phyloP scores from a whole-genome alignment of 2,888 invertebrate species.

The Amblyteles armatorius region DNA sequence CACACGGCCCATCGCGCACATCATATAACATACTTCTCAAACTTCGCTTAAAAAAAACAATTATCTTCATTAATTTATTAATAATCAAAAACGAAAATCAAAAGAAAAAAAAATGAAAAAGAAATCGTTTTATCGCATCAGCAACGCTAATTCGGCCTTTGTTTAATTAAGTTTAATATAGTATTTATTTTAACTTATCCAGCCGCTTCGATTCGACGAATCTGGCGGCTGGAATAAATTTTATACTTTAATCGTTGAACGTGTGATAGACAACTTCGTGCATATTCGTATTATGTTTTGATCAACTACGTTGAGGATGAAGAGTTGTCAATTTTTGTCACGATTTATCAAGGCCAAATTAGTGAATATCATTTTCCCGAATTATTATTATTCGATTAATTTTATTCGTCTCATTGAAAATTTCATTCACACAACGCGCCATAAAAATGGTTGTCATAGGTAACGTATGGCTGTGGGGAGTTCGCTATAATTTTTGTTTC shows the following conservation, averaged over 20 bases:
- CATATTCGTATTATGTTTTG: slow-evolving; percentile 71
- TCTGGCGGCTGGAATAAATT: slow-evolving; percentile 35
- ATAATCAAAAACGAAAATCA: slow-evolving; percentile 17
- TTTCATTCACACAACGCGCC: slow-evolving; percentile 43
- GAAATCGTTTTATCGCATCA: slow-evolving; percentile 81
- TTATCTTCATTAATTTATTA: slow-evolving; percentile 73
- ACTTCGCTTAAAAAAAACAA: slow-evolving; percentile 74
- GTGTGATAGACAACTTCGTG: slow-evolving; percentile 33
- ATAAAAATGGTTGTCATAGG: slow-evolving; percentile 45
- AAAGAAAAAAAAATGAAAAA: slow-evolving; percentile 41
- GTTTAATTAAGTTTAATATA: slow-evolving; percentile 65
- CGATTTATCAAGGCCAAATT: slow-evolving; percentile 71
- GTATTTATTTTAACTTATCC: slow-evolving; percentile 52
- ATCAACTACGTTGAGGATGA: slow-evolving; percentile 63
- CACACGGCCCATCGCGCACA: slow-evolving; percentile 58
- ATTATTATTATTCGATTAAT: slow-evolving; percentile 19
- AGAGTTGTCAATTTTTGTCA: slow-evolving; percentile 18
- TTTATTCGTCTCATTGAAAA: slow-evolving; percentile 30
- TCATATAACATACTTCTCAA: slow-evolving; percentile 70
- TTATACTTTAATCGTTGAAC: slow-evolving; percentile 49
- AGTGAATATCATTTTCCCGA: slow-evolving; percentile 47
- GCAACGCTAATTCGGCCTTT: slow-evolving; percentile 83
- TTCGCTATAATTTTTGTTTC: slow-evolving; percentile 7
- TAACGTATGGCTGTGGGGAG: slow-evolving; percentile 41
- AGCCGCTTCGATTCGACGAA: slow-evolving; percentile 35